Evolutionary conservation across 2,888 invertebrate genomes (phyloP).

Genomic region (Chrysodeixis includens): DNA sequence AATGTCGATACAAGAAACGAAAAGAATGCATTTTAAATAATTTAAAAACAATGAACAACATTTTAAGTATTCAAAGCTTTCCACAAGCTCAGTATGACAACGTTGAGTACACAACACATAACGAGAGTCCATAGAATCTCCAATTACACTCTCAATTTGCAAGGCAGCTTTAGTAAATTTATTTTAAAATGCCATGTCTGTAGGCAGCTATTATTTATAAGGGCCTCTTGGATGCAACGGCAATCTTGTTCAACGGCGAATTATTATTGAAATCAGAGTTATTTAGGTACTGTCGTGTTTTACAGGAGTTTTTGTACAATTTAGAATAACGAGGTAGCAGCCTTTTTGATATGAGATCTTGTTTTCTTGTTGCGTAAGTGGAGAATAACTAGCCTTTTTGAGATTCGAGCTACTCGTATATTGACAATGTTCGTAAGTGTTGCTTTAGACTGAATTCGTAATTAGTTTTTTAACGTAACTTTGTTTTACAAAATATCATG

Average conservation of each 20-base stretch:
- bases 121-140: neutral
- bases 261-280: slow-evolving; percentile 5
- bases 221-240: neutral
- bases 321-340: neutral
- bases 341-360: neutral
- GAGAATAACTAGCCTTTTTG: neutral
- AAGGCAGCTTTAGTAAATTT: neutral
- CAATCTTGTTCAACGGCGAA: neutral
- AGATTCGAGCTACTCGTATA: too few species aligned
- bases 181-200: slow-evolving; percentile 5
- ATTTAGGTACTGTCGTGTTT: neutral
- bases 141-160: slow-evolving; percentile 8
- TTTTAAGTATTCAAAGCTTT: neutral
- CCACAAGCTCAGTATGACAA: neutral
- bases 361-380: neutral
- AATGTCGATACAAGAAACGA: too few species aligned
- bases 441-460: too few species aligned
- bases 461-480: too few species aligned
- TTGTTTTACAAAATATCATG: too few species aligned
- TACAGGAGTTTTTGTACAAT: neutral
- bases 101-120: neutral
- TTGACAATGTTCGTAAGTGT: too few species aligned
- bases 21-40: too few species aligned
- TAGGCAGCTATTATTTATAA: slow-evolving; percentile 8
- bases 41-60: neutral